Base-by-base conservation (phyloP, 2,797 vertebrate species). In the Mormyrops boulengeri region DNA sequence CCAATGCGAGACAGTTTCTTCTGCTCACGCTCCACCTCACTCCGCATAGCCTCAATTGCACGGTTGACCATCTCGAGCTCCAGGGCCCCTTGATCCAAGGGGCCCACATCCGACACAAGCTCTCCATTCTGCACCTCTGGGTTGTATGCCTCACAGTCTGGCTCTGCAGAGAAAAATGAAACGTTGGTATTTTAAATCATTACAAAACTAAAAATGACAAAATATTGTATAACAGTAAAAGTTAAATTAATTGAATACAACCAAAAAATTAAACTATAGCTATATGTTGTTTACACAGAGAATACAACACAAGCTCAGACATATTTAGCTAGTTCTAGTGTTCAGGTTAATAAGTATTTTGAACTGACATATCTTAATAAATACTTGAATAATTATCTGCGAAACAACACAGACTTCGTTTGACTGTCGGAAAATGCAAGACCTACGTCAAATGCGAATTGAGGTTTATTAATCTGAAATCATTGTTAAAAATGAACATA, bases 111-210 rank as follows among this genome's bases (percentile, higher is more conserved):
- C 0, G 88, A 0, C 0, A 92, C 95, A 11, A 95, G 90, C 69
- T 97, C 95, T 0, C 89, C 94, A 95, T 97, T 96, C 84, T 93
- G 91, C 0, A 99, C 96, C 88, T 98, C 97, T 0, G 98, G 98
- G 87, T 97, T 98, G 93, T 97, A 99, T 0, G 98, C 98, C 91
- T 99, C 98, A 90, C 99, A 99, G 30, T 96, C 96, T 87, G 97
- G 96, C 7, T 97, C 98, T 99, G 94, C 0, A 88, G 88, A 66
- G 49, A 91, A 1, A 30, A 55, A 57, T 12, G 14, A 87, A 0
- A 93, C 19, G 47, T 11, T 49, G 8, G 8, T n/a, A 26, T 49
- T 26, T 85, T 52, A 30, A 49, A 4, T 49, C 1, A 85, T 52
- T 12, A 85, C 19, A 85, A 85, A 85, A 47, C n/a, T 11, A 14